A percentile compares a stretch with the other conserved stretches of the same genome.
These are phyloP conservation scores for Pseudococcus viburni DNA, from an alignment of 2,888 invertebrate species.

Conservation along the genomic window DNA sequence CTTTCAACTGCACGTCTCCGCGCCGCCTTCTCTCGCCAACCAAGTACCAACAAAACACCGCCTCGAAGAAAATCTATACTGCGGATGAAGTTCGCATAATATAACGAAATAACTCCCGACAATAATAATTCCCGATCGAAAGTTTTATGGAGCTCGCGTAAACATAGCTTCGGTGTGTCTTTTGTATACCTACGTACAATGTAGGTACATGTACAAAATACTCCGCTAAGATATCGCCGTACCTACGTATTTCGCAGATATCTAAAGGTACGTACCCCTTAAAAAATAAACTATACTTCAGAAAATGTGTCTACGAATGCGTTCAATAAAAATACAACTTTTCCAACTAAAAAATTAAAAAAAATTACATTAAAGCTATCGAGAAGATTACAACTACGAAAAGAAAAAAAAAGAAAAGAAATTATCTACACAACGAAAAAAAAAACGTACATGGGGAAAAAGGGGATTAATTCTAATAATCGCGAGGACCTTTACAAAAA, in stretches of 20 bases:
- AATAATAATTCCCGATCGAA: slow-evolving; percentile 48
- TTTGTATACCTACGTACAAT: not conserved
- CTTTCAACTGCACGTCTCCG: slow-evolving; percentile 40
- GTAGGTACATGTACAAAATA: not conserved
- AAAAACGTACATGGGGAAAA: not conserved
- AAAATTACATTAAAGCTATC: slow-evolving; percentile 48
- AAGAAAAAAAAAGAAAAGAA: not conserved
- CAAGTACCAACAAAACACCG: slow-evolving; percentile 27
- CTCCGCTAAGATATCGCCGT: not conserved
- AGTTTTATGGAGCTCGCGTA: slow-evolving; percentile 34
- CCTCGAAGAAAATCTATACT: slow-evolving; percentile 39
- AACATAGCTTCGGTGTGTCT: slow-evolving; percentile 31
- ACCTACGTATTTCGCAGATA: not conserved
- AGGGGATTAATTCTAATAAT: not conserved
- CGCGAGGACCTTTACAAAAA: slow-evolving; percentile 17
- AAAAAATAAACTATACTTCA: slow-evolving; percentile 72
- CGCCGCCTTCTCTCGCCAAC: not conserved
- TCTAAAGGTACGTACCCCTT: not conserved
- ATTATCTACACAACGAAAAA: slow-evolving; percentile 32
- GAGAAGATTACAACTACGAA: slow-evolving; percentile 60
- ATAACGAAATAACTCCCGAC: slow-evolving; percentile 38
- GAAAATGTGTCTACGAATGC: slow-evolving; percentile 79
- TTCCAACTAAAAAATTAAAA: slow-evolving; percentile 48
- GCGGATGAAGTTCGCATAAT: slow-evolving; percentile 49
- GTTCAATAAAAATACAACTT: slow-evolving; percentile 44